Evolutionary conservation across 2,113 vertebrate species (phyloP), one percentile per base, ranked within the genome.

Genomic region (Psammodynastes pulverulentus): DNA sequence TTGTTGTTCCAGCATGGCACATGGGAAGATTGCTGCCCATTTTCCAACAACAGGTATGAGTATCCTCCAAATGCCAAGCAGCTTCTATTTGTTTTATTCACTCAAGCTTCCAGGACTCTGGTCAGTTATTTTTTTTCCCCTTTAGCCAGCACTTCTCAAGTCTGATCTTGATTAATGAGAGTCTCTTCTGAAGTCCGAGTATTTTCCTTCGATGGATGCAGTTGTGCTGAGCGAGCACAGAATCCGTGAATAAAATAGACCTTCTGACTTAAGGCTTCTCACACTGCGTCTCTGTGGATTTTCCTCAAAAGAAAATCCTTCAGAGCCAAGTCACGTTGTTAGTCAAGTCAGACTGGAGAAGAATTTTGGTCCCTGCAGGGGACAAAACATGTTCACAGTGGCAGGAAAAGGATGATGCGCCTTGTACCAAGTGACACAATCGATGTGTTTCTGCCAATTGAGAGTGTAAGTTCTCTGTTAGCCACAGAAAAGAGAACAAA

Each of bases 381-480:
- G 79, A 86, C 87, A 91, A 91, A 91, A 91, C 54, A 87, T 86
- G 51, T 87, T 89, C 72, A 89, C 84, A 49, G 56, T 52, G 21
- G 54, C 51, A 89, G 93, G 54, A 90, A 91, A 92, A 86, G 90
- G 84, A 86, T 92, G 93, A 89, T 56, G 79, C 23, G 53, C 49
- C 54, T 89, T 92, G 88, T 79, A 87, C 85, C 29, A 72, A 93
- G 88, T 89, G 90, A 89, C 84, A 87, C 84, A 53, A 67, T 72
- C 84, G 43, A 91, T 89, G 87, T 72, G 84, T 87, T 54, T 89
- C 87, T 86, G 56, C 93, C 91, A 91, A 72, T 87, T 49, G 90
- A 53, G 90, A 85, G 87, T 39, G 46, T 89, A 93, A 86, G 72
- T 93, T 86, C 72, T 86, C 90, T 91, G 90, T 72, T 90, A 72